Evolutionary conservation across 1,140 invertebrate genomes (phyloP), one percentile per base, ranked within the genome.

Genomic region (Lethrus apterus): DNA sequence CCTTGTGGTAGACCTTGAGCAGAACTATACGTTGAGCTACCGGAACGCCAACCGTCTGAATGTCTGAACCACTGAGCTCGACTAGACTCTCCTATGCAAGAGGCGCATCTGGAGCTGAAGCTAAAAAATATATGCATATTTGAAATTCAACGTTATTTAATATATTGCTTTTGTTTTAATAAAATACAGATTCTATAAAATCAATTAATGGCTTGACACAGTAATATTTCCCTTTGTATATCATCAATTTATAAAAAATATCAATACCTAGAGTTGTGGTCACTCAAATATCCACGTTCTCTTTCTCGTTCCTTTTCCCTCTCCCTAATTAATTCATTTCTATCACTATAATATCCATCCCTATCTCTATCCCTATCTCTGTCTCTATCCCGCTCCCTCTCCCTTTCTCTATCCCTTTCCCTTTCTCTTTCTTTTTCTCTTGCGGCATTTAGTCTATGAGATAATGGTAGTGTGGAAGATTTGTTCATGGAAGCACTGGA

Each of bases 331-430:
- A 88, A 73, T 65, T 89, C 86, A 60, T 89, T 88, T 52, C 86
- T 77, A 71, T 91, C 87, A 57, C 86, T 86, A 66, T 89, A 91
- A 62, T 89, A 90, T 23, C 87, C 86, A 58, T 88, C 84, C 10
- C 83, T 72, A 46, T 84, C 82, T 48, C 80, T 70, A 58, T 79
- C 80, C 46, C 78, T 70, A 62, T 86, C 84, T 29, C 83, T 70
- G 36, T 77, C 75, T 11, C 59, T 51, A 17, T 77, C 74, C 29
- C 72, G 67, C 48, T 86, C 84, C 38, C 76, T 68, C 55, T 80
- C 79, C 35, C 86, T 68, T 55, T 88, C 84, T n/a, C 83, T 72
- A 46, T 84, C 82, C 48, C 80, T 70, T 57, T 79, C 80, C 46
- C 78, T 70, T n/a, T n/a, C n/a, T 26, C 5, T 26, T 26, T 42